phyloP scores from a whole-genome alignment of 1,140 invertebrate genomes.

The Adelges cooleyi region DNA sequence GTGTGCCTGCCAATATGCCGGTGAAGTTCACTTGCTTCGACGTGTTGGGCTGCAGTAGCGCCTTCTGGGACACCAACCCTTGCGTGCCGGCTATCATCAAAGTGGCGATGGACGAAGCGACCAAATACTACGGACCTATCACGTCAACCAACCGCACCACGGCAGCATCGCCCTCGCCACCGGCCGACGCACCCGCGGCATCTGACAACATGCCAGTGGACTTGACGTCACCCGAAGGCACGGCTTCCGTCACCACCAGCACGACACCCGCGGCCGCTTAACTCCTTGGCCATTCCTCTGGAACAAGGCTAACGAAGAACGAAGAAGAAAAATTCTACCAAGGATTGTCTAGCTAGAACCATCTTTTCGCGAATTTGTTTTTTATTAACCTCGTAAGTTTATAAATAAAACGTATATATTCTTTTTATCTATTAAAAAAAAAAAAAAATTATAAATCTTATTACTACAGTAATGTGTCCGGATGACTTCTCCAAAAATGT shows the following conservation, averaged over 20 bases:
- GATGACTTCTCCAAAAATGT: too few relatives aligned
- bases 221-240: neutral
- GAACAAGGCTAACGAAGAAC: too few relatives aligned
- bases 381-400: too few relatives aligned
- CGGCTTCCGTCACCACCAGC: neutral
- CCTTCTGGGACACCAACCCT: slow-evolving; percentile 50
- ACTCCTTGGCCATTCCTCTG: too few relatives aligned
- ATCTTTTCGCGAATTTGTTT: too few relatives aligned
- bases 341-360: too few relatives aligned
- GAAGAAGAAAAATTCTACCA: too few relatives aligned
- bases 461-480: too few relatives aligned
- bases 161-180: neutral
- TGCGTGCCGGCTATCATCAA: slow-evolving; percentile 44
- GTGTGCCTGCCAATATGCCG: slow-evolving; percentile 38
- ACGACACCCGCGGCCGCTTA: neutral
- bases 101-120: slow-evolving; percentile 42
- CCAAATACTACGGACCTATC: slow-evolving; percentile 39
- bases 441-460: too few relatives aligned
- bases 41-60: slow-evolving; percentile 48
- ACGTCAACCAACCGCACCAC: neutral
- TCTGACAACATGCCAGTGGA: neutral
- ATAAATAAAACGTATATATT: too few relatives aligned
- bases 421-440: too few relatives aligned
- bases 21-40: slow-evolving; percentile 51
- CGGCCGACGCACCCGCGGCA: neutral